These are phyloP conservation scores for Drosophila guanche DNA, from an alignment of 1,140 invertebrate genomes.

Conservation along the genomic window DNA sequence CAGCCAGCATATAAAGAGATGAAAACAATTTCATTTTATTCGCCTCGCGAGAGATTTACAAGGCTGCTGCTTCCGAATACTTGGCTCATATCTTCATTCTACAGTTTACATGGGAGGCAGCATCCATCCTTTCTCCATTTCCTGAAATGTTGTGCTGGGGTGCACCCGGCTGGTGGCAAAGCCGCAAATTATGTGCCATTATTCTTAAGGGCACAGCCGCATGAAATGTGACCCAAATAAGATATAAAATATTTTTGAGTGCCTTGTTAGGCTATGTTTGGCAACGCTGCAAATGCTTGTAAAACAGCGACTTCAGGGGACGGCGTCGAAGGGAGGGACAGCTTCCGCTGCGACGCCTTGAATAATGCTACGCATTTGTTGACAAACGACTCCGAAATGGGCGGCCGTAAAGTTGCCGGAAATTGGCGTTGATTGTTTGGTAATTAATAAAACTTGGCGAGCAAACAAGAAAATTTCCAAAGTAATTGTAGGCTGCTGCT, in stretches of 20 bases:
- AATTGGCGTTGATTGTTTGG: conserved; percentile 75
- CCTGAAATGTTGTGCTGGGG: conserved; percentile 1
- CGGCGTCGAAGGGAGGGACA: background rate
- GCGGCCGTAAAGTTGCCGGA: conserved; percentile 67
- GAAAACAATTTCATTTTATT: conserved; percentile 81
- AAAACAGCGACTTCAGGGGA: conserved; percentile 44
- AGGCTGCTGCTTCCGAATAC: conserved; percentile 30
- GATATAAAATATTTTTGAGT: conserved; percentile 77
- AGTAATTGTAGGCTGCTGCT: conserved; percentile 15
- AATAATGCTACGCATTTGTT: conserved; percentile 77
- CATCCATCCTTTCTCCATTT: conserved; percentile 1
- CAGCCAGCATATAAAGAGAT: conserved; percentile 64
- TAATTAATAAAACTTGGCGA: conserved; percentile 69
- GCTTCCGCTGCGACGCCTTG: conserved; percentile 33
- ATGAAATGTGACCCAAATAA: conserved; percentile 81
- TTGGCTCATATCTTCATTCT: conserved; percentile 19
- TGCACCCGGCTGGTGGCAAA: conserved; percentile 41
- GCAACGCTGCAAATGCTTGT: conserved; percentile 43
- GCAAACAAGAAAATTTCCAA: conserved; percentile 31
- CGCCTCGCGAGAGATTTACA: conserved; percentile 73
- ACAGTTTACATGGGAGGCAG: background rate
- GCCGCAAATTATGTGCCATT: conserved; percentile 80
- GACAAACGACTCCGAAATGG: conserved; percentile 75
- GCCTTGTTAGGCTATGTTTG: conserved; percentile 65
- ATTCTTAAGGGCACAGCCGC: conserved; percentile 76